A percentile compares a stretch with the other conserved stretches of the same genome.
These are phyloP conservation scores for Pollenia griseotomentosa DNA, from an alignment of 2,888 invertebrate genomes.

Conservation along the genomic window DNA sequence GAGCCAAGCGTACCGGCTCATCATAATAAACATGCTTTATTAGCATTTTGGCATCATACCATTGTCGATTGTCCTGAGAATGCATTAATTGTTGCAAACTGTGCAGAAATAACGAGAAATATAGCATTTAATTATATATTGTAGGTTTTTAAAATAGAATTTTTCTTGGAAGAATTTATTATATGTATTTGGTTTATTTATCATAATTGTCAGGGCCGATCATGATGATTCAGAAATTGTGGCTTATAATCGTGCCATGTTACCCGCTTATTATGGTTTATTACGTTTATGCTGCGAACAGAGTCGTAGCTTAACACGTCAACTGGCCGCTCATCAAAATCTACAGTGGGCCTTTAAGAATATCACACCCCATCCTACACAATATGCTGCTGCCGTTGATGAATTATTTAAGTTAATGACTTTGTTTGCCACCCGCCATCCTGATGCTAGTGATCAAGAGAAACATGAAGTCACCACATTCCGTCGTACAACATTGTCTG, in stretches of 20 bases:
- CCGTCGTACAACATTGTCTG: constrained; percentile 92
- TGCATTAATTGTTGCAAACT: constrained; percentile 93
- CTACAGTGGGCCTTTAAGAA: constrained; percentile 98
- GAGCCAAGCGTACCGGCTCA: constrained; percentile 97
- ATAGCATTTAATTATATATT: constrained; percentile 98
- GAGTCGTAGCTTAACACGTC: constrained; percentile 93
- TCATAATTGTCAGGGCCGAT: constrained; percentile 90
- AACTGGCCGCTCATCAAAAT: constrained; percentile 96
- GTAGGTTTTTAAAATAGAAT: constrained; percentile 86
- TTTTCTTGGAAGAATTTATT: neutral
- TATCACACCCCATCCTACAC: constrained; percentile 97
- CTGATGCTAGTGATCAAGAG: constrained; percentile 91
- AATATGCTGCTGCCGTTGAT: constrained; percentile 96
- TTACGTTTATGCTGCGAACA: constrained; percentile 95
- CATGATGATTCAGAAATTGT: constrained; percentile 98
- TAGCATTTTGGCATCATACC: constrained; percentile 97
- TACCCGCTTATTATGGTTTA: constrained; percentile 96
- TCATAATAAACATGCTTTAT: constrained; percentile 96
- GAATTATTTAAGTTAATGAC: constrained; percentile 96
- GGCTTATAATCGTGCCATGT: constrained; percentile 95
- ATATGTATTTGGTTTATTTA: neutral
- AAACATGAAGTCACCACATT: constrained; percentile 93
- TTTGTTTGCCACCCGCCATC: constrained; percentile 93
- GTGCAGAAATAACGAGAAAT: constrained; percentile 95
- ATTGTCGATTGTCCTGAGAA: constrained; percentile 97